These are phyloP conservation scores for Brachyopa scutellaris DNA, from an alignment of 2,888 invertebrate genomes.

Conservation along the genomic window DNA sequence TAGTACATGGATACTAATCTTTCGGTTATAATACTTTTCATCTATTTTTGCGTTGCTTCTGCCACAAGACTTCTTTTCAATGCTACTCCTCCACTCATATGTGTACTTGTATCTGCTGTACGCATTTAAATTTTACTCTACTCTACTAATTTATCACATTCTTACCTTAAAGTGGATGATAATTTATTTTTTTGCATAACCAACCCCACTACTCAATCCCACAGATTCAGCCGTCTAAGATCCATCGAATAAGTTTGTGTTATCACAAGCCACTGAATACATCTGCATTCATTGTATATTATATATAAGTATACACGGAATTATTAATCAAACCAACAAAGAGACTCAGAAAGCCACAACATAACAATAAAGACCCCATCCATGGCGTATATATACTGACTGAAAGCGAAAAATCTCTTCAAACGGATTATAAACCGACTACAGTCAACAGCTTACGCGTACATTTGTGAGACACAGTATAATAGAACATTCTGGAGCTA, in stretches of 20 bases:
- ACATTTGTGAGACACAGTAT: slow-evolving; percentile 4
- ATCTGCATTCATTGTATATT: slow-evolving; percentile 35
- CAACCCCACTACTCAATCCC: slow-evolving; percentile 2
- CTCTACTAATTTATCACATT: slow-evolving; percentile 64
- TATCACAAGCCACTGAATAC: slow-evolving; percentile 65
- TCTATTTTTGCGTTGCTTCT: slow-evolving; percentile 16
- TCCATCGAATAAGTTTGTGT: slow-evolving; percentile 41
- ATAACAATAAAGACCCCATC: slow-evolving; percentile 66
- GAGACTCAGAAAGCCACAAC: slow-evolving; percentile 49
- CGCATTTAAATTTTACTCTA: slow-evolving; percentile 40
- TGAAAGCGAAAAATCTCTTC: slow-evolving; percentile 78
- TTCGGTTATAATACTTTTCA: slow-evolving; percentile 23
- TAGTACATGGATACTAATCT: no score
- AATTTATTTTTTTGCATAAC: slow-evolving; percentile 32
- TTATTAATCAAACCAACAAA: slow-evolving; percentile 70
- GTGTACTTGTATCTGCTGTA: neutral
- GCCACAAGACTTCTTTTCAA: neutral
- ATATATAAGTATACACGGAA: slow-evolving; percentile 40
- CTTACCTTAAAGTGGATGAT: slow-evolving; percentile 71
- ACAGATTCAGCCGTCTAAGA: slow-evolving; percentile 34
- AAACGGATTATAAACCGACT: slow-evolving; percentile 79
- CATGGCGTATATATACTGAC: slow-evolving; percentile 78
- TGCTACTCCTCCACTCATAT: neutral
- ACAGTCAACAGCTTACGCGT: slow-evolving; percentile 72
- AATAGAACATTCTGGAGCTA: slow-evolving; percentile 63